phyloP scores from a whole-genome alignment of 30 jellyfish, hydroid and myxozoan genomes.

The Aurelia coerulea region DNA sequence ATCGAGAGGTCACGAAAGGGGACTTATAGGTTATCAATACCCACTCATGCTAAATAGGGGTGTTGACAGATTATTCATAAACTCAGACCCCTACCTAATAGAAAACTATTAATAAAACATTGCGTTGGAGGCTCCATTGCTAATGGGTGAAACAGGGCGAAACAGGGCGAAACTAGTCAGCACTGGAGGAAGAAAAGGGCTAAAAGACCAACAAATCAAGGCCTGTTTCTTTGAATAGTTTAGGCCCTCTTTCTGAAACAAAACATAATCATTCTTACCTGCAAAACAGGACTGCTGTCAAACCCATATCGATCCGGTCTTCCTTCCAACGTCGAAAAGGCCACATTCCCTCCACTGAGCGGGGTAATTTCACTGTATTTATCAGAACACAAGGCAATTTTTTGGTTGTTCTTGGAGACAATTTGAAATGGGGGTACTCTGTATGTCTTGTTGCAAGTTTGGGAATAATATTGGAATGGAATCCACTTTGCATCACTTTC shows the following conservation, averaged over 20 bases:
- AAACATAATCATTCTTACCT: slow-evolving; percentile 4
- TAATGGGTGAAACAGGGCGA: too few relatives aligned
- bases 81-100: too few relatives aligned
- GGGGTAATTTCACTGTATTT: slow-evolving; percentile 91
- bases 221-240: too few relatives aligned
- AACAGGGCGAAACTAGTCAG: too few relatives aligned
- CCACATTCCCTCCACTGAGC: slow-evolving; percentile 95
- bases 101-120: too few relatives aligned
- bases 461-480: slow-evolving; percentile 94
- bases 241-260: background rate
- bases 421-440: slow-evolving; percentile 66
- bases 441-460: slow-evolving; percentile 82
- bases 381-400: slow-evolving; percentile 91
- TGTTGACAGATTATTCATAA: too few relatives aligned
- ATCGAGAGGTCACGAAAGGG: too few relatives aligned
- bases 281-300: slow-evolving; percentile 90
- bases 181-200: too few relatives aligned
- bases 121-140: too few relatives aligned
- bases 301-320: slow-evolving; percentile 92
- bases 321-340: slow-evolving; percentile 91
- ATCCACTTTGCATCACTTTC: slow-evolving; percentile 79
- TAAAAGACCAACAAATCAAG: too few relatives aligned
- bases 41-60: too few relatives aligned
- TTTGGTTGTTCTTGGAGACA: slow-evolving; percentile 81
- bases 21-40: too few relatives aligned